phyloP scores from a whole-genome alignment of 2,113 vertebrate species.

The Isurus oxyrinchus region DNA sequence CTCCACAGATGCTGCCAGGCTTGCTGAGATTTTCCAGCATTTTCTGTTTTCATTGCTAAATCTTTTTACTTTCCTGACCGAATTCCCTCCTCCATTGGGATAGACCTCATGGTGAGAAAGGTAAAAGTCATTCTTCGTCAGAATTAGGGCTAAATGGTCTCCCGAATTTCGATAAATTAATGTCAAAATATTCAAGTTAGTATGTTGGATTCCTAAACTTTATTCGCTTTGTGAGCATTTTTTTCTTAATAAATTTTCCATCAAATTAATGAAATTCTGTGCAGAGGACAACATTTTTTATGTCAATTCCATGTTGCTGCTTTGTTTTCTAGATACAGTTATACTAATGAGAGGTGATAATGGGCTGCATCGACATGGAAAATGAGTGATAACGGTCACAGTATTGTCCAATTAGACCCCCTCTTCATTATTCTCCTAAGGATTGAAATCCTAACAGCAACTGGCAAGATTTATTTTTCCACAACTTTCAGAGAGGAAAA shows the following conservation, averaged over 20 bases:
- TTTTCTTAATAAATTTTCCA: neutral
- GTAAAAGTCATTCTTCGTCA: neutral
- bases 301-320: neutral
- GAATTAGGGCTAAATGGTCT: neutral
- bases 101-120: neutral
- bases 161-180: neutral
- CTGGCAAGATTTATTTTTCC: neutral
- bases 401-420: neutral
- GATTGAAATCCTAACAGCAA: neutral
- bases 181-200: neutral
- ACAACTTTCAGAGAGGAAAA: neutral
- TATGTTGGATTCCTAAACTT: neutral
- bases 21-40: too few species aligned
- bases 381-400: neutral
- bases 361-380: neutral
- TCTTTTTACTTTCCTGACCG: too few species aligned
- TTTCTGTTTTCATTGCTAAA: too few species aligned
- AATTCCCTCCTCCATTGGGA: neutral
- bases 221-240: neutral
- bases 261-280: neutral
- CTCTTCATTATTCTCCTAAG: neutral
- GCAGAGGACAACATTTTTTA: neutral
- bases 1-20: too few species aligned
- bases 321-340: neutral
- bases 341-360: neutral